Base-by-base conservation (phyloP, 1,140 invertebrate species). In the Caligus rogercresseyi region DNA sequence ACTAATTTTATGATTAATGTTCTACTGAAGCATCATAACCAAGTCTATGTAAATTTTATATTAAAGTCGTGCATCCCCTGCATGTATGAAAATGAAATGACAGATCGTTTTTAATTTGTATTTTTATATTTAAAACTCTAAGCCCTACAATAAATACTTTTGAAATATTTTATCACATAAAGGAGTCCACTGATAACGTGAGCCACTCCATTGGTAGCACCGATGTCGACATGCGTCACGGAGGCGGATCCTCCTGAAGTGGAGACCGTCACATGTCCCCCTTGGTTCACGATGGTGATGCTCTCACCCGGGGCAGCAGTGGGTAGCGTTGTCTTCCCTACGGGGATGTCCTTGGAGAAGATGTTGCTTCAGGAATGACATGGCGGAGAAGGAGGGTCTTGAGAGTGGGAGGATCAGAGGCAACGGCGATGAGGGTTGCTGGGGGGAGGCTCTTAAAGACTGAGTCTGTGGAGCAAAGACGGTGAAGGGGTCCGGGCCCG, bases 191-290 rank as follows among this genome's bases (percentile, higher is more conserved):
- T 86, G 56, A 91, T 77, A 16, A 85, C 86, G 71, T 91, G 88
- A 61, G 90, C 83, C 26, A 90, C 86, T 65, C 87, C 87, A 73
- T 90, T 89, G 54, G 86, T 89, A 25, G 86, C 83, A 67, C 85
- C 85, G 66, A 87, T 82, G 71, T 89, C 87, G 69, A 84, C 81
- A 4, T 83, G 84, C 54, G 84, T 74, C 65, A 88, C 80, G 67
- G 82, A 79, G 52, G 81, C 80, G 66, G 84, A 82, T 69, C 88
- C 31, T 16, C 25, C 58, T 15, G 14, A 18, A 3, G 16, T 60
- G 20, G 19, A n/a, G 19, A 43, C 58, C n/a, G n/a, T n/a, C n/a
- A n/a, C n/a, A n/a, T n/a, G n/a, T n/a, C n/a, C n/a, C n/a, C n/a
- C n/a, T n/a, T n/a, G n/a, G n/a, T n/a, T n/a, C n/a, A n/a, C n/a